Conservation (phyloP, 2,888 invertebrate species). For the Gibbula magus region DNA sequence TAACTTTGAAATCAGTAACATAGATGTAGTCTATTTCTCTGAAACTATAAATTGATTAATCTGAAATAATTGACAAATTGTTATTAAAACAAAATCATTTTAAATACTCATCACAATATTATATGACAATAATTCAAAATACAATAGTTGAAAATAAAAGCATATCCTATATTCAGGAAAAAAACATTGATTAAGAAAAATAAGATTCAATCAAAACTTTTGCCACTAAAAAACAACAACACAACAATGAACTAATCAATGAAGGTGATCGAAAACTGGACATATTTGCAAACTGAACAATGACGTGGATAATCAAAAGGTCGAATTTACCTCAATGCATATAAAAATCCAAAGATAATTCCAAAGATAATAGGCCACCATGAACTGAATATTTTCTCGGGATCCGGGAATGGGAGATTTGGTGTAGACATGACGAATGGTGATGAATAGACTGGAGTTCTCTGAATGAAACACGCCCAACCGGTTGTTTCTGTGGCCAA, state of each 20-base stretch:
- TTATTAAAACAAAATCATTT: too few relatives aligned
- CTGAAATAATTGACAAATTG: too few relatives aligned
- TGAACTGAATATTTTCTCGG: conserved; percentile 67
- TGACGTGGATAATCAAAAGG: not conserved
- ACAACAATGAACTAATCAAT: too few relatives aligned
- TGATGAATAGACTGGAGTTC: not conserved
- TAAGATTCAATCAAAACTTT: too few relatives aligned
- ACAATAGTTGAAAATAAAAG: too few relatives aligned
- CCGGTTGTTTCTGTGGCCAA: not conserved
- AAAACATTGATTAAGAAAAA: too few relatives aligned
- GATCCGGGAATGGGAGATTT: conserved; percentile 55
- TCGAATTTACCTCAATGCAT: conserved; percentile 64
- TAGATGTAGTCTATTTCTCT: too few relatives aligned
- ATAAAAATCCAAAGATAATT: conserved; percentile 58
- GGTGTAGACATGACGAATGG: not conserved
- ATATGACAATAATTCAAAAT: too few relatives aligned
- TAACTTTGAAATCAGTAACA: too few relatives aligned
- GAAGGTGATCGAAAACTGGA: not conserved
- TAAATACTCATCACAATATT: too few relatives aligned
- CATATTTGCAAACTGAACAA: not conserved
- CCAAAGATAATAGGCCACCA: conserved; percentile 72
- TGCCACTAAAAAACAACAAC: not conserved
- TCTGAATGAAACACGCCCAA: not conserved
- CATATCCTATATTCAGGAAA: too few relatives aligned
- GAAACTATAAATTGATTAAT: too few relatives aligned